Conservation (phyloP, 2,888 invertebrate genomes). For the Phania funesta region DNA sequence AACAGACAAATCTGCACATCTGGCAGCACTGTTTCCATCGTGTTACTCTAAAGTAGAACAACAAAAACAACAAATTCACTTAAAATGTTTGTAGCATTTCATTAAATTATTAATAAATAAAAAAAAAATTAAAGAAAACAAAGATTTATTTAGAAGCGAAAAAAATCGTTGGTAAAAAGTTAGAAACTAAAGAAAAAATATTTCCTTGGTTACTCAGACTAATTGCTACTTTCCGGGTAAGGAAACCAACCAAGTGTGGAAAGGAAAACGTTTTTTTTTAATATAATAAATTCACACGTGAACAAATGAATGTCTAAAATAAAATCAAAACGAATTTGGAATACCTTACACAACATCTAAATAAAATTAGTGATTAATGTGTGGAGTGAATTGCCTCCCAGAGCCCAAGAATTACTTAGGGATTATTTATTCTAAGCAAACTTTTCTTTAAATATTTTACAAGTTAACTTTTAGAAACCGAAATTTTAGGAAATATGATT, state of each 20-base stretch:
- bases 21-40: background rate
- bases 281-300: background rate
- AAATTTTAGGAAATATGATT: too few relatives aligned
- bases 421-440: too few relatives aligned
- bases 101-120: constrained; percentile 55
- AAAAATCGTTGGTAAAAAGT: background rate
- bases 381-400: background rate
- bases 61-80: constrained; percentile 34
- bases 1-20: background rate
- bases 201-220: constrained; percentile 39
- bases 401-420: too few relatives aligned
- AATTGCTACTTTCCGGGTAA: constrained; percentile 62
- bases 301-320: background rate
- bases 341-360: background rate
- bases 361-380: too few relatives aligned
- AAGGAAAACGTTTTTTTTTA: constrained; percentile 9
- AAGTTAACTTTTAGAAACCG: too few relatives aligned
- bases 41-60: constrained; percentile 52
- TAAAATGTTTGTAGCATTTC: constrained; percentile 58
- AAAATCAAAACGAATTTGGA: background rate
- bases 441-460: too few relatives aligned
- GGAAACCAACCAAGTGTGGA: constrained; percentile 57
- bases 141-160: constrained; percentile 4
- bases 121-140: background rate
- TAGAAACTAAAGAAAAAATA: background rate